A percentile compares a stretch with the other conserved stretches of the same genome.
Conservation (phyloP, 2,797 vertebrate species). For the Muscicapa striata region DNA sequence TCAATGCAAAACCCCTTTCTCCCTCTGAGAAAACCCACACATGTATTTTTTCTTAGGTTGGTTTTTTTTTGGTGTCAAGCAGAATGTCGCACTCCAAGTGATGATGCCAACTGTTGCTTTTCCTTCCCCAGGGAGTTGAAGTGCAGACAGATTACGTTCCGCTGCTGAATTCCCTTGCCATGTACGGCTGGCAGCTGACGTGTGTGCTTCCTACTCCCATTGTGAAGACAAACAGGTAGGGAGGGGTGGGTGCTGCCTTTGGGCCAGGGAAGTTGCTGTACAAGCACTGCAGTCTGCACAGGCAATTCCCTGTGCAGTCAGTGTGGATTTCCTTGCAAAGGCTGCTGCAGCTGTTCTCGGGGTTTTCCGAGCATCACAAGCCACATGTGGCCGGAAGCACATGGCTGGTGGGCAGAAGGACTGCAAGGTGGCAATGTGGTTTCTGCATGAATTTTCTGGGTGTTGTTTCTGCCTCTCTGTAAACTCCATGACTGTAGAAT, state of each 20-base stretch:
- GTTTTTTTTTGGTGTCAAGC: not conserved
- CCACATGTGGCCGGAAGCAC: not conserved
- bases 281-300: not conserved
- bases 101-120: conserved; percentile 31
- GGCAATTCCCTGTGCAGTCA: not conserved
- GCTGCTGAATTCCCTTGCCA: conserved; percentile 91
- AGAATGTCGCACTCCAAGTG: not conserved
- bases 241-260: not conserved
- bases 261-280: not conserved
- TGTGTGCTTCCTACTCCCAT: conserved; percentile 95
- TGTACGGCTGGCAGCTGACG: conserved; percentile 94
- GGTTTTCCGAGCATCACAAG: not conserved
- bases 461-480: not conserved
- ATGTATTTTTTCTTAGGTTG: not conserved
- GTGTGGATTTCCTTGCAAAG: not conserved
- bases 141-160: conserved; percentile 96
- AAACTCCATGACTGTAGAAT: not conserved
- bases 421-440: not conserved
- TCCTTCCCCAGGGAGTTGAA: conserved; percentile 84
- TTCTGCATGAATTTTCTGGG: not conserved
- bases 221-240: conserved; percentile 92
- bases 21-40: not conserved
- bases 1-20: not conserved
- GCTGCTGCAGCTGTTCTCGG: not conserved
- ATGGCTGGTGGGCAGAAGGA: not conserved